Percentiles rank a stretch among this genome's conserved stretches.
Evolutionary conservation across 2,888 invertebrate genomes (phyloP).

Genomic region (Cheilosia pagana): DNA sequence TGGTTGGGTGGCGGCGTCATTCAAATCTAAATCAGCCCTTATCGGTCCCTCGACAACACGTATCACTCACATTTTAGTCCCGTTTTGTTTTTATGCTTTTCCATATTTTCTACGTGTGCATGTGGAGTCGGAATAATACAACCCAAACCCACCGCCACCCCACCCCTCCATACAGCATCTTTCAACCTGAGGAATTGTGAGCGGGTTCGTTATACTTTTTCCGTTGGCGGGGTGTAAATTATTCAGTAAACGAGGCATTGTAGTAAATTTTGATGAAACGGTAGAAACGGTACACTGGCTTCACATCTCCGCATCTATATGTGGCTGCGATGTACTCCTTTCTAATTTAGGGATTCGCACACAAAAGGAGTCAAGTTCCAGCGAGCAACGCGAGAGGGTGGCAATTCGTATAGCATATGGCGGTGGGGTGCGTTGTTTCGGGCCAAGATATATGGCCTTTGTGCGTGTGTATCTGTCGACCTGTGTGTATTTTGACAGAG

Average conservation of each 20-base stretch:
- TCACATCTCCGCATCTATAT: not conserved
- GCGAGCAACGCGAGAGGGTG: slow-evolving; percentile 6
- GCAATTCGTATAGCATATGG: slow-evolving; percentile 43
- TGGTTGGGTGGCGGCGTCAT: slow-evolving; percentile 62
- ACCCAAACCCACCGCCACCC: not conserved
- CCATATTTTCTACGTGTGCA: slow-evolving; percentile 72
- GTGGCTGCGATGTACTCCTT: slow-evolving; percentile 47
- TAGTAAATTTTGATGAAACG: slow-evolving; percentile 76
- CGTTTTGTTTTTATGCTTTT: slow-evolving; percentile 76
- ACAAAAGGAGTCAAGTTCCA: slow-evolving; percentile 65
- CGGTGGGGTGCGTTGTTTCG: slow-evolving; percentile 26
- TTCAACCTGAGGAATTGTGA: slow-evolving; percentile 37
- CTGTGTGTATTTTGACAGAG: slow-evolving; percentile 67
- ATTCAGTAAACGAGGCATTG: slow-evolving; percentile 75
- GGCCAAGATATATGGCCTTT: slow-evolving; percentile 59
- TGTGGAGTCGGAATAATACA: slow-evolving; percentile 35
- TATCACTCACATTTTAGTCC: slow-evolving; percentile 78
- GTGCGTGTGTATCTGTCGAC: slow-evolving; percentile 53
- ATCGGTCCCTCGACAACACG: slow-evolving; percentile 77
- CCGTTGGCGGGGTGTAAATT: slow-evolving; percentile 66
- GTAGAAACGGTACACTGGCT: slow-evolving; percentile 60
- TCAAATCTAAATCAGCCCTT: slow-evolving; percentile 79
- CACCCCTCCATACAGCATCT: slow-evolving; percentile 50
- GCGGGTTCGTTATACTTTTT: slow-evolving; percentile 55
- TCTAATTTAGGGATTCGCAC: slow-evolving; percentile 74